Conservation (phyloP, 2,888 invertebrate species). For the Spisula solida region DNA sequence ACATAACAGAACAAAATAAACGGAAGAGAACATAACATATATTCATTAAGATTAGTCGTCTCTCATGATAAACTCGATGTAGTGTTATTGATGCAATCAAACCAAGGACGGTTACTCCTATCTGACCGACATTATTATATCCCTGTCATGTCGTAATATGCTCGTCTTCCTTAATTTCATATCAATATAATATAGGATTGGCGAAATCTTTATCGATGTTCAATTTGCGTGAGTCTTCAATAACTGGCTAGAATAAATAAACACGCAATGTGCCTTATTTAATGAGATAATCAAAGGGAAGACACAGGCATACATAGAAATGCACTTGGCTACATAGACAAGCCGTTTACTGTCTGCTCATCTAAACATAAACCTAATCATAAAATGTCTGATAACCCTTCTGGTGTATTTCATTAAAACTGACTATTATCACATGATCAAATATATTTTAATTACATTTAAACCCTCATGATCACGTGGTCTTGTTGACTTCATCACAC, state of each 20-base stretch:
- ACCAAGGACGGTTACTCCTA: not conserved
- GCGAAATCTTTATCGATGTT: not conserved
- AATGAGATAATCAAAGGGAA: not conserved
- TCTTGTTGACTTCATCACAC: no score
- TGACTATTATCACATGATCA: constrained; percentile 4
- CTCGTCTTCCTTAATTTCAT: constrained; percentile 11
- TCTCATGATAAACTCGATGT: no score
- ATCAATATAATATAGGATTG: constrained; percentile 1
- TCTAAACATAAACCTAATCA: not conserved
- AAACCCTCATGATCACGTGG: not conserved
- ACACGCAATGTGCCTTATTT: constrained; percentile 4
- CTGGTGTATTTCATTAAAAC: not conserved
- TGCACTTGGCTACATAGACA: not conserved
- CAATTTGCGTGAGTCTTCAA: not conserved
- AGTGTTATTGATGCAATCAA: not conserved
- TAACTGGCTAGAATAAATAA: not conserved
- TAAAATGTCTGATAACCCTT: not conserved
- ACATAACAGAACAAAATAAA: no score
- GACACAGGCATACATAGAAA: not conserved
- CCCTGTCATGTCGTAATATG: not conserved
- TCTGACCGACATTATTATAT: not conserved
- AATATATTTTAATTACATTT: not conserved
- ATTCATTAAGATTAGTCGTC: no score
- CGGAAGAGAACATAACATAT: no score
- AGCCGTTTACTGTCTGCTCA: not conserved